Percentiles rank a stretch among this genome's conserved stretches.
Evolutionary conservation across 2,888 invertebrate species (phyloP).

Genomic region (Caenorhabditis sulstoni): DNA sequence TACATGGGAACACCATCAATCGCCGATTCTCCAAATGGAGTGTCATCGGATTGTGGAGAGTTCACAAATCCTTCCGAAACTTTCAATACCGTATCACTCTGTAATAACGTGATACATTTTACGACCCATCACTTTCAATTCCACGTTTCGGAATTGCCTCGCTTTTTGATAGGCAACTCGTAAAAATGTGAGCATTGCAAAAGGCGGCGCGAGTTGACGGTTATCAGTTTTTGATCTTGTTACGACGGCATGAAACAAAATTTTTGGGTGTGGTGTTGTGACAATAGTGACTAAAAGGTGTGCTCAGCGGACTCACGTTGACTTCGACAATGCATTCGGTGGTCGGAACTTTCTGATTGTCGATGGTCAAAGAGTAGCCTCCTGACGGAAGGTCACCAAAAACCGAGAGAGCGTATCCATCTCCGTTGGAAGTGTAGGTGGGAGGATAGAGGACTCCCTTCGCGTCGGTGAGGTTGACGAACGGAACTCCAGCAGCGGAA

Average conservation of each 20-base stretch:
- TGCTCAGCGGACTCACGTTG: conserved; percentile 45
- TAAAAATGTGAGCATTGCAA: conserved; percentile 36
- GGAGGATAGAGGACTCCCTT: conserved; percentile 40
- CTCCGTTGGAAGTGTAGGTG: conserved; percentile 14
- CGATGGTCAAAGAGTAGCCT: conserved; percentile 63
- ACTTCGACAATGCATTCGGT: conserved; percentile 68
- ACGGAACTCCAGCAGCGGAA: conserved; percentile 58
- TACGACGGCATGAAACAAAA: conserved; percentile 10
- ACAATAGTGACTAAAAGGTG: conserved; percentile 22
- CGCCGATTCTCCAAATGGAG: conserved; percentile 60
- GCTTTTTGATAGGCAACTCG: conserved; percentile 48
- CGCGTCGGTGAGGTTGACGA: conserved; percentile 58
- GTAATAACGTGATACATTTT: conserved; percentile 26
- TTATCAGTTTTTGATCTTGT: conserved; percentile 58
- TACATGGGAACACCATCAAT: conserved; percentile 63
- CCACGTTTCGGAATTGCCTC: conserved; percentile 38
- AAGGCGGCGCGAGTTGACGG: conserved; percentile 23
- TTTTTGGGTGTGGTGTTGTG: conserved; percentile 6
- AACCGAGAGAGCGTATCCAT: conserved; percentile 41
- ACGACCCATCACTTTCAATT: conserved; percentile 32
- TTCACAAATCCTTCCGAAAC: conserved; percentile 58
- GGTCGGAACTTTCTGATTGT: conserved; percentile 61
- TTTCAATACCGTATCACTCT: conserved; percentile 55
- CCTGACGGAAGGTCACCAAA: conserved; percentile 56
- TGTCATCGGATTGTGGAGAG: conserved; percentile 61